Base-by-base conservation (phyloP, 1,140 invertebrate species). In the Drosophila insularis region DNA sequence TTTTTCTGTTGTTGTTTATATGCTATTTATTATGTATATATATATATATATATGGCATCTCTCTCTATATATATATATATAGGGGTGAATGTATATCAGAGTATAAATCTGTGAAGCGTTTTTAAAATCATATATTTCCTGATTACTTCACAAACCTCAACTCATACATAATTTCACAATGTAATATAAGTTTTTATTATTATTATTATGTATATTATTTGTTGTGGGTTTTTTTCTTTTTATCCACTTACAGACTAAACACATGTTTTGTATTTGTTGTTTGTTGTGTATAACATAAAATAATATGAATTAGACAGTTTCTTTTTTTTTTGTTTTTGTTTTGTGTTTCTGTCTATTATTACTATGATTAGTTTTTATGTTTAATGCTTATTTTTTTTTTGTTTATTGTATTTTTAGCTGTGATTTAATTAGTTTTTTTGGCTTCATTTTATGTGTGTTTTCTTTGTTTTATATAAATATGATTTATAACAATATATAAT, bases 241-340 rank as follows among this genome's bases (percentile, higher is more conserved):
- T 56, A 37, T 60, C 54, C 55, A 55, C 84, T 87, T 89, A 87
- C 71, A 39, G 46, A 56, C 84, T 87, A 87, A 84, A 89, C 76
- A 89, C 77, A 59, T 77, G 74, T 71, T 59, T 43, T 50, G 60
- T 67, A 76, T 78, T 74, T 86, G 77, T 84, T 87, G 77, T 84
- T 87, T 77, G 64, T 81, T 74, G 73, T 81, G 62, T 89, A 75
- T 74, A 75, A 37, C 82, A 80, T 89, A 80, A 89, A 80, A 86
- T 86, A 74, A 78, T 81, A 68, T 74, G 70, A 70, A 69, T 78
- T 71, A 70, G 68, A 75, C 85, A 89, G 67, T 58, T 59, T 27
- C 6, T 27, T 27, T 27, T 27, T 27, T 27, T 27, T 6, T 27
- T 27, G 4, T 27, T 27, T 1, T 27, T 27, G 27, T 56, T 70